phyloP scores from a whole-genome alignment of 1,140 invertebrate species.

The Caenorhabditis briggsae region DNA sequence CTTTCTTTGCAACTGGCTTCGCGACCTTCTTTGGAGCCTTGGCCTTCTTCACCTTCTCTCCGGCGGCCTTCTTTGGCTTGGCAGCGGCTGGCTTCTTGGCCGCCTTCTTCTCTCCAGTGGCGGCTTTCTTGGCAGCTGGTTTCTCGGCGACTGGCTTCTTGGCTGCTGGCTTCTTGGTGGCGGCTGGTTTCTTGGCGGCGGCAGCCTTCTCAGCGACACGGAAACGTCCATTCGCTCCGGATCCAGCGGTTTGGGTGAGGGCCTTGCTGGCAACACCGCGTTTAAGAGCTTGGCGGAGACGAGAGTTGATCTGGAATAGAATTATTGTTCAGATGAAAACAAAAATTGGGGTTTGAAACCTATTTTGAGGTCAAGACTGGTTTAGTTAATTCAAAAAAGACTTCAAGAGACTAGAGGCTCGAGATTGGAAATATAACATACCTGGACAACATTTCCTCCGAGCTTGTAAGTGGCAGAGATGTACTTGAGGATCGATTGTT shows the following conservation, averaged over 20 bases:
- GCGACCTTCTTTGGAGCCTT: neutral
- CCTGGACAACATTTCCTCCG: slow-evolving; percentile 64
- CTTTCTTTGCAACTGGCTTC: slow-evolving; percentile 10
- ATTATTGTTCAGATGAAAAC: neutral
- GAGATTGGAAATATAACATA: slow-evolving; percentile 12
- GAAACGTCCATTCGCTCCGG: slow-evolving; percentile 69
- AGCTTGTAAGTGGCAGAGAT: slow-evolving; percentile 64
- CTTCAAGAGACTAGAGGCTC: neutral
- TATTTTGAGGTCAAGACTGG: too few relatives aligned
- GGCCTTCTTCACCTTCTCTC: neutral
- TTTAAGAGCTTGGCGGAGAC: slow-evolving; percentile 64
- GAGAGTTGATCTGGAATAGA: slow-evolving; percentile 59
- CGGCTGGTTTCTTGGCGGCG: slow-evolving; percentile 60
- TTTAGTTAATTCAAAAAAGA: neutral
- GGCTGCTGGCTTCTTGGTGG: slow-evolving; percentile 57
- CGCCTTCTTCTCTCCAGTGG: slow-evolving; percentile 32
- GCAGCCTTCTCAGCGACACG: slow-evolving; percentile 66
- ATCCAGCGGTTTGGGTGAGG: slow-evolving; percentile 65
- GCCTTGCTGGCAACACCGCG: slow-evolving; percentile 53
- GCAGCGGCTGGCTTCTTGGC: slow-evolving; percentile 14
- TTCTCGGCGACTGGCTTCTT: slow-evolving; percentile 56
- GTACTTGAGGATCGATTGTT: slow-evolving; percentile 63
- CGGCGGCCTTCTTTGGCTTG: neutral
- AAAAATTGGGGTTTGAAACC: neutral
- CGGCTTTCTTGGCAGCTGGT: slow-evolving; percentile 61